Evolutionary conservation across 2,113 vertebrate genomes (phyloP).

Genomic region (Procapra przewalskii): DNA sequence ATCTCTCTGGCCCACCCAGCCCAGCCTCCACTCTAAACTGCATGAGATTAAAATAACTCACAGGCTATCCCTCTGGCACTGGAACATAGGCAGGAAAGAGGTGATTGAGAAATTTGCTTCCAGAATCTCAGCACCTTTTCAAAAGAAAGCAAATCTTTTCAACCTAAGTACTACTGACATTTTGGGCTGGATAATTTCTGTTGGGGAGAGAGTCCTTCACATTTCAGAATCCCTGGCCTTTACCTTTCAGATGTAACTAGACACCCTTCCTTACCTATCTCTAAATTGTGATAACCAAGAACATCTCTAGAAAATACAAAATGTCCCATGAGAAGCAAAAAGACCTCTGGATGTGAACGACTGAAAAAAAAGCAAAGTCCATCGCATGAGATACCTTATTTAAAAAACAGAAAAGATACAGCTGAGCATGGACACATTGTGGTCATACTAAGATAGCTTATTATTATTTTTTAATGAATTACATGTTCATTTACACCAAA

Average conservation of each 20-base stretch:
- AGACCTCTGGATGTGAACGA: neutral
- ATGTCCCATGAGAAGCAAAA: neutral
- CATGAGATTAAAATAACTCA: neutral
- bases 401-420: neutral
- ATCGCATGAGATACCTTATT: neutral
- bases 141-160: neutral
- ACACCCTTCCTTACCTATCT: neutral
- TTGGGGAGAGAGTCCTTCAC: neutral
- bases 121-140: neutral
- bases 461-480: neutral
- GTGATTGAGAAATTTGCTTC: neutral
- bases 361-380: neutral
- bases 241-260: neutral
- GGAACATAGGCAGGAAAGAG: neutral
- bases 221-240: neutral
- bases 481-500: neutral
- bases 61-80: neutral
- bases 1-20: neutral
- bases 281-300: neutral
- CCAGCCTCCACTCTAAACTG: neutral
- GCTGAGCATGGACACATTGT: neutral
- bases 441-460: neutral
- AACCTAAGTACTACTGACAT: neutral
- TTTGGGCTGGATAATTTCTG: neutral
- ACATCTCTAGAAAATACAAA: neutral